Percentiles rank a stretch among this genome's conserved stretches.
Conservation (phyloP, 1,140 invertebrate genomes). For the Diprion similis region DNA sequence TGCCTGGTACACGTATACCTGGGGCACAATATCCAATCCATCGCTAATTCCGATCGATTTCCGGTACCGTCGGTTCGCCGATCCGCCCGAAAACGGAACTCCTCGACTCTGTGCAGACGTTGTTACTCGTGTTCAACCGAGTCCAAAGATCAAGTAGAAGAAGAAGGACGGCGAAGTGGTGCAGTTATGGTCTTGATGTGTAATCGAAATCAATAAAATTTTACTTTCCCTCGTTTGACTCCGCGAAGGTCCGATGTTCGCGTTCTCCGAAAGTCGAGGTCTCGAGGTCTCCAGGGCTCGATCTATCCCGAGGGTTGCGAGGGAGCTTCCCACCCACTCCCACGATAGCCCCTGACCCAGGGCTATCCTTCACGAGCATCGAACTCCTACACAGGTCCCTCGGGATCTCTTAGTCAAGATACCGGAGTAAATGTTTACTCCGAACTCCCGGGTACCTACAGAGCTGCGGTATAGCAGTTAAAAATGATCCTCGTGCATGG, state of each 20-base stretch:
- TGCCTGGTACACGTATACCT: not conserved
- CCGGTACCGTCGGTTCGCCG: not conserved
- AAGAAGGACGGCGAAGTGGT: not conserved
- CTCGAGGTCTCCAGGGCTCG: slow-evolving; percentile 55
- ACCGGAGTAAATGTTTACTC: slow-evolving; percentile 5
- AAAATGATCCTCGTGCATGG: not conserved
- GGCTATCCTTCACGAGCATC: slow-evolving; percentile 58
- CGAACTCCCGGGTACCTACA: not conserved
- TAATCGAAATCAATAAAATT: not conserved
- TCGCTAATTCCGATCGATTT: not conserved
- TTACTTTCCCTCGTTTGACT: slow-evolving; percentile 1
- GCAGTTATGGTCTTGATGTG: not conserved
- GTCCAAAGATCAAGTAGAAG: not conserved
- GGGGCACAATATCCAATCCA: not conserved
- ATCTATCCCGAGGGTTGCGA: slow-evolving; percentile 51
- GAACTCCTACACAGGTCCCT: slow-evolving; percentile 44
- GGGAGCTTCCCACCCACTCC: slow-evolving; percentile 31
- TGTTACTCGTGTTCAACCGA: not conserved
- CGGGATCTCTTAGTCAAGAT: slow-evolving; percentile 47
- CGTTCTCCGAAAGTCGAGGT: slow-evolving; percentile 29
- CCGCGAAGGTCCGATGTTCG: not conserved
- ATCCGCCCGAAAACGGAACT: not conserved
- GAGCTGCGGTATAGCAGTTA: not conserved
- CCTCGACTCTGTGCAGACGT: not conserved
- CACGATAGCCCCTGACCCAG: slow-evolving; percentile 57